Evolutionary conservation across 2,113 vertebrate genomes (phyloP), one percentile per base, ranked within the genome.

Genomic region (Muntiacus muntjak): DNA sequence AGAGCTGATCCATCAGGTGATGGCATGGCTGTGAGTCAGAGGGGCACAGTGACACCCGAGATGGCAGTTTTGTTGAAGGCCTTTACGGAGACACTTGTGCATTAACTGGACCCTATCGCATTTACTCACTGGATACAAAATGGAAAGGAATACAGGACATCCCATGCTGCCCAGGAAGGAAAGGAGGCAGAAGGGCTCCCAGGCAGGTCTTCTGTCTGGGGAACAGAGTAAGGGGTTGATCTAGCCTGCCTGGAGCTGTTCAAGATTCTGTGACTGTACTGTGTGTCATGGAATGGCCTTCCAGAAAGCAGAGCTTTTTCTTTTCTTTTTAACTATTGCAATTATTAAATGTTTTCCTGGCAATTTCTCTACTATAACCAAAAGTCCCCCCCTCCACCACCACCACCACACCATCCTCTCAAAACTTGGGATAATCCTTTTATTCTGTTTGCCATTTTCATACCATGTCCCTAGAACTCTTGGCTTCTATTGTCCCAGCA

Each of bases 211-310:
- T 0, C 74, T 97, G 82, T 92, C 9, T 3, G 88, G 62, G 87
- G 36, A 23, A 91, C 79, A 45, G 97, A 47, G 55, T 83, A n/a
- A 91, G 60, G 60, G 84, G 91, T 94, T n/a, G 45, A 45, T 91
- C 40, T 60, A 11, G 60, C 50, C 55, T 76, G 9, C 91, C 82
- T 71, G 40, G 81, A 97, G 30, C 92, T 28, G 54, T 95, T 97
- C 83, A 71, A 62, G 21, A 55, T 50, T 13, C 4, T 40, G 55
- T 33, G 30, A 36, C 40, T 87, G 23, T 33, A 21, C 30, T 58
- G 36, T 33, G 28, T 23, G 30, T 74, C 25, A 4, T 4, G 60
- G 25, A 81, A 50, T 25, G 57, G 19, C 30, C 64, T 36, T 17
- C 33, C 0, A 0, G 26, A 43, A 33, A 82, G 43, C 23, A 62